A percentile compares a stretch with the other conserved stretches of the same genome.
These are phyloP conservation scores for Halisarca cf. caerulea DNA, from an alignment of 37 sponge, comb jelly and placozoan species.

Conservation along the genomic window DNA sequence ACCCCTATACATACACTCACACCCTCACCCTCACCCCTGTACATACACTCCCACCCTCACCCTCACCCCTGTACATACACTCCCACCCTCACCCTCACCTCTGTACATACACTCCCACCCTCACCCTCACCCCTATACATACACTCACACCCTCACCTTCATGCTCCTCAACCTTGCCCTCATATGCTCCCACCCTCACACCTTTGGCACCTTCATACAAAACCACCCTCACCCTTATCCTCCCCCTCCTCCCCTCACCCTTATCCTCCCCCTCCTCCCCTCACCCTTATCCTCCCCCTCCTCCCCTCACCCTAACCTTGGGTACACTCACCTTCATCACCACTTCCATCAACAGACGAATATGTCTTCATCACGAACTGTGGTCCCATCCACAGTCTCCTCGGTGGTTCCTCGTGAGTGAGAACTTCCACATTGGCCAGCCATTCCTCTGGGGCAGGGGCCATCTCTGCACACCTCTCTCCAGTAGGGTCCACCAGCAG, in stretches of 20 bases:
- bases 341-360: neutral
- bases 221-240: neutral
- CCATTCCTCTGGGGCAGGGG: conserved; percentile 50
- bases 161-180: neutral
- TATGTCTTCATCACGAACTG: conserved; percentile 91
- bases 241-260: neutral
- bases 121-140: neutral
- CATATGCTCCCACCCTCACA: neutral
- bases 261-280: neutral
- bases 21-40: no score
- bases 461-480: no score
- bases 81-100: neutral
- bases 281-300: neutral
- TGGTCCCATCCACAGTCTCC: conserved; percentile 99
- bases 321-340: neutral
- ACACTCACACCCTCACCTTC: neutral
- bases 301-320: neutral
- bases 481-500: no score
- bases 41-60: neutral
- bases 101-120: neutral
- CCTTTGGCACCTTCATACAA: no score
- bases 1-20: no score
- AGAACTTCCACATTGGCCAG: conserved; percentile 88
- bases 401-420: conserved; percentile 86
- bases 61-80: neutral